Base-by-base conservation (phyloP, 1,140 invertebrate species). In the Cataglyphis hispanica region DNA sequence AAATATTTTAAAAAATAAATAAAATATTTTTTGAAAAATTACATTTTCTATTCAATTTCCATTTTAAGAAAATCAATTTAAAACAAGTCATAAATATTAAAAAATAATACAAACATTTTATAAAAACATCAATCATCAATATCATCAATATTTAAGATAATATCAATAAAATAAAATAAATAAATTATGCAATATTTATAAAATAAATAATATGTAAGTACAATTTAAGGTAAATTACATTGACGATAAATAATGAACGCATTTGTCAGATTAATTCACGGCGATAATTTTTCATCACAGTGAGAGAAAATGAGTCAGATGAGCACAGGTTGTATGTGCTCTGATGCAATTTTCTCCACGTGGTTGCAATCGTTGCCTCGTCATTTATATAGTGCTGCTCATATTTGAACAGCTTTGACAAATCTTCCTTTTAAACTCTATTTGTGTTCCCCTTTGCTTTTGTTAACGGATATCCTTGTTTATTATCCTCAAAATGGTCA, bases 291-390 rank as follows among this genome's bases (percentile, higher is more conserved):
- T 2, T 13, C 7, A 2, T 7, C 3, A 31, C 27, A 43, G 58
- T 5, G 4, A 69, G 10, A 19, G 0, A 27, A 6, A 37, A 78
- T 89, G 88, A 87, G 13, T 89, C 87, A 84, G 27, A 34, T 43
- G 34, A 13, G 61, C 60, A 77, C 66, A 66, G 43, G 34, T 75
- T 74, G 72, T 31, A 46, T 22, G 11, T 3, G 5, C 0, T 34
- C 31, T 89, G 88, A 89, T 25, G 88, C 74, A 89, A 89, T 22
- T 10, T 27, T 22, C 34, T 1, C 27, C 74, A 58, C n/a, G 19
- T 22, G 22, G 1, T 1, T 40, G 67, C 31, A 78, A 88, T 3
- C 1, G 46, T 16, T 16, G 53, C 46, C 61, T 86, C 22, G n/a
- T 11, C 31, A 2, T 22, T 60, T 31, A 25, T 27, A 50, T 2